phyloP scores from a whole-genome alignment of 2,888 invertebrate species.

The Cerastis rubricosa region DNA sequence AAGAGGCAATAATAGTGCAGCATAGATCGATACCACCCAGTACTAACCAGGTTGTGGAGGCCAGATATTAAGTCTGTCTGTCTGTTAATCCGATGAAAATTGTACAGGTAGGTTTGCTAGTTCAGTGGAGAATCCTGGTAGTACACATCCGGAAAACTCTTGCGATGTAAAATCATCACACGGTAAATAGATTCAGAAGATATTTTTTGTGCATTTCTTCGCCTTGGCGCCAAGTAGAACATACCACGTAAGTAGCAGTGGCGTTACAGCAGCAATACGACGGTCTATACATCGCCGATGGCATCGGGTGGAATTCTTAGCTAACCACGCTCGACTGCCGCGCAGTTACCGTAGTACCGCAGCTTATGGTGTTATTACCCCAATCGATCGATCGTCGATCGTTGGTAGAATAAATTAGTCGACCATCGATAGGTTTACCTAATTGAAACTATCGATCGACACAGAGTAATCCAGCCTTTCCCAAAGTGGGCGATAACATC shows the following conservation, averaged over 20 bases:
- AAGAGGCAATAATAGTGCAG: not conserved
- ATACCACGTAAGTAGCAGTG: slow-evolving; percentile 22
- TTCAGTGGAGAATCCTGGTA: not conserved
- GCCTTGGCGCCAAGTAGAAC: slow-evolving; percentile 28
- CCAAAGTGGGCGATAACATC: too few relatives aligned
- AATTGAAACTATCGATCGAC: too few relatives aligned
- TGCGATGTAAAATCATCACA: not conserved
- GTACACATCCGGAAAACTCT: not conserved
- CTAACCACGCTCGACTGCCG: slow-evolving; percentile 35
- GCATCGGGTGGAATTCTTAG: slow-evolving; percentile 52
- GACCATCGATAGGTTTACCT: too few relatives aligned
- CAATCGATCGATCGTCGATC: too few relatives aligned
- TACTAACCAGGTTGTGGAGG: too few relatives aligned
- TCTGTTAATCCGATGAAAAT: not conserved
- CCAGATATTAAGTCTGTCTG: not conserved
- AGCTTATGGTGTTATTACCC: not conserved
- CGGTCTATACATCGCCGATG: slow-evolving; percentile 45
- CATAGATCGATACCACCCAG: not conserved
- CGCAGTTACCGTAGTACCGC: slow-evolving; percentile 6
- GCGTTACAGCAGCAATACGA: slow-evolving; percentile 43
- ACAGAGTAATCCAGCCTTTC: too few relatives aligned
- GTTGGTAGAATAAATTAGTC: too few relatives aligned
- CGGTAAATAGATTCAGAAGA: not conserved
- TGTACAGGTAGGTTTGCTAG: not conserved
- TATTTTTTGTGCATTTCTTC: not conserved